Evolutionary conservation across 2,888 invertebrate genomes (phyloP).

Genomic region (Sphecodes monilicornis): DNA sequence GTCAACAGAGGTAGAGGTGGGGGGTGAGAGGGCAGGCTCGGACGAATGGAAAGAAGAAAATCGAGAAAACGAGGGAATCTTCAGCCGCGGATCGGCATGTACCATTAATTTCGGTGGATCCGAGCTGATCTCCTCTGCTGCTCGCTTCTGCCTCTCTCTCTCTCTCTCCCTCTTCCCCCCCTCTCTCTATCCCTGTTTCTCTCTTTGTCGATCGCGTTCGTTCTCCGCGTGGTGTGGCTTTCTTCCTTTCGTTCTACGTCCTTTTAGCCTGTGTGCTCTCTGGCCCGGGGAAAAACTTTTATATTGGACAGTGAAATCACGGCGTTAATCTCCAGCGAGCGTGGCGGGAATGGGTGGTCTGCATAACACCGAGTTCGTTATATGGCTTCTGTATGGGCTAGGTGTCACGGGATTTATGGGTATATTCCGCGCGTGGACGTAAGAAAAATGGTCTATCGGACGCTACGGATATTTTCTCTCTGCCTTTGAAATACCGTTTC

Average conservation of each 20-base stretch:
- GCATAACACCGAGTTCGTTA: slow-evolving; percentile 58
- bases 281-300: slow-evolving; percentile 59
- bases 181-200: not conserved
- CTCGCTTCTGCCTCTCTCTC: too few species aligned
- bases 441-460: slow-evolving; percentile 1
- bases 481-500: not conserved
- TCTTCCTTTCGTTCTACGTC: not conserved
- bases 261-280: not conserved
- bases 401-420: slow-evolving; percentile 21
- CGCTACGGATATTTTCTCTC: not conserved
- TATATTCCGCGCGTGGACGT: not conserved
- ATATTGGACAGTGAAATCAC: slow-evolving; percentile 72
- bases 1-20: not conserved
- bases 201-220: not conserved
- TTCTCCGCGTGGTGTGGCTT: not conserved
- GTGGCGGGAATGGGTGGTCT: slow-evolving; percentile 34
- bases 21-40: not conserved
- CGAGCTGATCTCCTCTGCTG: slow-evolving; percentile 43
- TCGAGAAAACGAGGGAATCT: slow-evolving; percentile 54
- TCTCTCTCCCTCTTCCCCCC: too few species aligned
- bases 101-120: slow-evolving; percentile 68
- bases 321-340: slow-evolving; percentile 66
- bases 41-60: slow-evolving; percentile 28
- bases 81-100: slow-evolving; percentile 66
- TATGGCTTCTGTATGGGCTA: slow-evolving; percentile 21